phyloP scores from a whole-genome alignment of 2,113 vertebrate genomes.

The Propithecus coquereli region DNA sequence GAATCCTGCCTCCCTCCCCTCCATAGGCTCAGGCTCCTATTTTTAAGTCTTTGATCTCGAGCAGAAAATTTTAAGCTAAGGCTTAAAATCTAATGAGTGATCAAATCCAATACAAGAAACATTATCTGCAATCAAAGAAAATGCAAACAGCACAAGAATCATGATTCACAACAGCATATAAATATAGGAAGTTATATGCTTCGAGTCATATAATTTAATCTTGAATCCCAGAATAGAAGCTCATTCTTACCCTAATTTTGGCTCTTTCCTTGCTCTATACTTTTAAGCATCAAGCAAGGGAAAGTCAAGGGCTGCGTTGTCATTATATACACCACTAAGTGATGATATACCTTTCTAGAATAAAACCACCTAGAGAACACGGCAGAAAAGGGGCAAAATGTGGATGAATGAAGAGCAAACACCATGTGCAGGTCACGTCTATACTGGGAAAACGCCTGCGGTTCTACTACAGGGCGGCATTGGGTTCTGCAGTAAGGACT shows the following conservation, averaged over 20 bases:
- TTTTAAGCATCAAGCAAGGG: not conserved
- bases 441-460: fast-evolving
- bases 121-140: not conserved
- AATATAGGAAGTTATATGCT: not conserved
- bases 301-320: not conserved
- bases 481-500: not conserved
- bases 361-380: not conserved
- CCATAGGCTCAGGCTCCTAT: not conserved
- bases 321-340: not conserved
- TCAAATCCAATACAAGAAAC: not conserved
- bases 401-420: not conserved
- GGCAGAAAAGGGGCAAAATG: not conserved
- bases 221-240: not conserved
- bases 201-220: not conserved
- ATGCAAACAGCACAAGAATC: not conserved
- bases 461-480: not conserved
- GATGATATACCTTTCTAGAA: not conserved
- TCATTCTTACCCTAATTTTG: not conserved
- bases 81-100: not conserved
- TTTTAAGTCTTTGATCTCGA: not conserved
- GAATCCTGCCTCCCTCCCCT: not conserved
- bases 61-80: not conserved
- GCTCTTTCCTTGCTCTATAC: not conserved
- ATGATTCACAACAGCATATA: not conserved
- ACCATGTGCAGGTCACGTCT: not conserved